Percentiles rank a stretch among this genome's conserved stretches.
phyloP scores from a whole-genome alignment of 2,113 vertebrate genomes.

The Archilochus colubris region DNA sequence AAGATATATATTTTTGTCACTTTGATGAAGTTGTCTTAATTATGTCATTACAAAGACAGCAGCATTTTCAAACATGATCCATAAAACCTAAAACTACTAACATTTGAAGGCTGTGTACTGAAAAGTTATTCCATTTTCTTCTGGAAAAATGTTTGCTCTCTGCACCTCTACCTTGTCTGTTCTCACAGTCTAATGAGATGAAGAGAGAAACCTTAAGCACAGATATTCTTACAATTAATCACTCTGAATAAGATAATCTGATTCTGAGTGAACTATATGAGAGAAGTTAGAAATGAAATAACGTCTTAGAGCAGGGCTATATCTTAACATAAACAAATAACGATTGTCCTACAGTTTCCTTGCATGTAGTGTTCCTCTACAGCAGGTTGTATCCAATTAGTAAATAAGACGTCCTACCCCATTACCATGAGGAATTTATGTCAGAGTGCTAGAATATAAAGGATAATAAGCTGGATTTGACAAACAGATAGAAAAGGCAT shows the following conservation, averaged over 20 bases:
- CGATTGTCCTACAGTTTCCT: neutral
- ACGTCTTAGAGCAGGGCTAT: conserved; percentile 1
- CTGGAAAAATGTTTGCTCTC: neutral
- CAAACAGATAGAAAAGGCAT: neutral
- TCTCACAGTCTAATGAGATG: neutral
- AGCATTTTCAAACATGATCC: neutral
- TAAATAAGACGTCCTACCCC: neutral
- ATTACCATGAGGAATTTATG: neutral
- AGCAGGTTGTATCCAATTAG: neutral
- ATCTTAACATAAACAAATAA: conserved; percentile 54
- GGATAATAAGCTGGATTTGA: neutral
- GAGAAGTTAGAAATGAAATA: conserved; percentile 19
- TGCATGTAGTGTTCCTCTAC: neutral
- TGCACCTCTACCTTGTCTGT: neutral
- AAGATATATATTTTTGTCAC: neutral
- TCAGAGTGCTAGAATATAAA: neutral
- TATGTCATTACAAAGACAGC: neutral
- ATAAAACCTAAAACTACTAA: neutral
- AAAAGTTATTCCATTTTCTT: neutral
- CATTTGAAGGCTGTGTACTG: neutral
- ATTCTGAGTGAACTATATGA: neutral
- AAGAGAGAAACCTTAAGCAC: conserved; percentile 5
- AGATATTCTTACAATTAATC: conserved; percentile 26
- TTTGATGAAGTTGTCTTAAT: neutral
- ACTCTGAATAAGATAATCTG: conserved; percentile 17